Base-by-base conservation (phyloP, 1,140 invertebrate species). In the Macrostomum lignano region DNA sequence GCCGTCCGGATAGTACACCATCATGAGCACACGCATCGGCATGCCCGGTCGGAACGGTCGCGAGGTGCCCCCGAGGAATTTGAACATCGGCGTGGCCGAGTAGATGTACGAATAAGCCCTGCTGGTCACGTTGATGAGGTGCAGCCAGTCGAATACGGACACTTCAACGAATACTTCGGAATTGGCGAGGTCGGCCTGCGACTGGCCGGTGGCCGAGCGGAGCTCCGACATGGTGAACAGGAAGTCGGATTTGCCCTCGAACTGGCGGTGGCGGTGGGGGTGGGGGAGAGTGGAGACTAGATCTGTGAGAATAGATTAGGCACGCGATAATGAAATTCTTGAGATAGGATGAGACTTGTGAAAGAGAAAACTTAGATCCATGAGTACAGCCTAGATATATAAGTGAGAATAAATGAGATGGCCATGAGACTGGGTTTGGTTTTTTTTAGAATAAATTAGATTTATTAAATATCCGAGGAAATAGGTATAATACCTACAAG, bases 21-120 rank as follows among this genome's bases (percentile, higher is more conserved):
- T 33, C 14, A 35, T 24, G 36, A 40, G 25, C n/a, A n/a, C n/a
- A n/a, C n/a, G n/a, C n/a, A 77, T 71, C 1, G 77, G 73, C 73
- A 86, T 82, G 1, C 71, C 61, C 0, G 82, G 79, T 52, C 88
- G 88, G 54, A 91, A 88, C 7, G 88, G 70, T 55, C 86, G 74
- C 3, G 81, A 73, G 0, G 68, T 69, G 17, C 74, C 75, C 1
- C 82, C 82, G 0, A 91, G 60, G 51, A 86, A 82, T 22, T 68
- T 60, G 0, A 88, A 61, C 35, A 67, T 65, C 7, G 84, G 60
- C 3, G 70, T 72, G 0, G 74, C 77, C 50, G 77, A 78, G 47
- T 70, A 84, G 19, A 91, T 71, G 33, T 76, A 61, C 0, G 79
- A 73, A 17, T 70, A 70, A 1, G 78, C 72, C 58, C 71, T 81